phyloP scores from a whole-genome alignment of 2,797 vertebrate species.

The Sebastiscus tertius region DNA sequence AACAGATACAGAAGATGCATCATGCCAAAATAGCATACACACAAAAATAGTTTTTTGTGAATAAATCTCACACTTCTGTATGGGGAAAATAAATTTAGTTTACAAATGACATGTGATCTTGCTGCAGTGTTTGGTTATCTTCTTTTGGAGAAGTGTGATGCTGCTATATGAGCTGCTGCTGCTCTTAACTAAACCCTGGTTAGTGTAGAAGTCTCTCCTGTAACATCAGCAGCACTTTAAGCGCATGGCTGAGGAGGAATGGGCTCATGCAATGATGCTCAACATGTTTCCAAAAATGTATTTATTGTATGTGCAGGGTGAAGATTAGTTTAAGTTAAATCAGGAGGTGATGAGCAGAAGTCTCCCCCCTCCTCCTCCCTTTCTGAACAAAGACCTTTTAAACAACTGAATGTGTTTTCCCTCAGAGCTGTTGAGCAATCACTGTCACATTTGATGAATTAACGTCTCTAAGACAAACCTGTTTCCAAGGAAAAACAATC shows the following conservation, averaged over 20 bases:
- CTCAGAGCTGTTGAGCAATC: constrained; percentile 23
- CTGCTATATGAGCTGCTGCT: neutral
- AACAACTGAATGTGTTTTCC: constrained; percentile 54
- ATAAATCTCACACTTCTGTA: neutral
- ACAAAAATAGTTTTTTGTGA: neutral
- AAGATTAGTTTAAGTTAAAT: constrained; percentile 8
- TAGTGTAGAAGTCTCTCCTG: neutral
- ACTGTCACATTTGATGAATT: constrained; percentile 26
- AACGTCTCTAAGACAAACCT: neutral
- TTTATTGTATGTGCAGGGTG: neutral
- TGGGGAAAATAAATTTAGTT: neutral
- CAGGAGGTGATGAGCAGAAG: constrained; percentile 38
- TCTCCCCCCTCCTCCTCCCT: neutral
- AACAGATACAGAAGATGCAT: neutral
- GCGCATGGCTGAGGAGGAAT: neutral
- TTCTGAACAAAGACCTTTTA: constrained; percentile 71
- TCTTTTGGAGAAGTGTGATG: constrained; percentile 7
- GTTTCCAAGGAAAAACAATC: neutral
- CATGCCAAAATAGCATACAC: constrained; percentile 5
- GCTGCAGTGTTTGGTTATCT: neutral
- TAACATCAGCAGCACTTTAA: constrained; percentile 14
- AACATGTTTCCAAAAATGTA: neutral
- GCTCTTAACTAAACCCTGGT: neutral
- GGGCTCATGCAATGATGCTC: neutral
- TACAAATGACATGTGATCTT: neutral